phyloP scores from a whole-genome alignment of 92 coral and sea anemone species.

The Pocillopora grandis region DNA sequence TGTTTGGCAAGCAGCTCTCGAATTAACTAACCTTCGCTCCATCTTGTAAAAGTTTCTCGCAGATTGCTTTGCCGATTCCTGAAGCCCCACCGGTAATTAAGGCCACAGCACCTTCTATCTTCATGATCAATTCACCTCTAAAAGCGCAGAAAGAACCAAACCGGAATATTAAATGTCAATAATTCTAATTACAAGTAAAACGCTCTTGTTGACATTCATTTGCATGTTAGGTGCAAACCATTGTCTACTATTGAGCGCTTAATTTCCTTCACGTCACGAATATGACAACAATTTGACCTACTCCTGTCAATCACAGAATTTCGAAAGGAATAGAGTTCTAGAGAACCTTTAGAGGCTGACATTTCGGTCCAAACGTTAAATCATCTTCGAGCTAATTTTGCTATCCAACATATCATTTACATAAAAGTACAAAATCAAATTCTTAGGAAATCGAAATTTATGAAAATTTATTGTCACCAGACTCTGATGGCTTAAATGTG shows the following conservation, averaged over 20 bases:
- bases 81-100: conserved; percentile 74
- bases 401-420: background rate
- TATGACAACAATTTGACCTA: conserved; percentile 8
- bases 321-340: background rate
- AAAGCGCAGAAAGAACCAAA: background rate
- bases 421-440: background rate
- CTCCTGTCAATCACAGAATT: background rate
- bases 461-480: no score
- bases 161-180: background rate
- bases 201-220: background rate
- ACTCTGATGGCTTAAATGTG: no score
- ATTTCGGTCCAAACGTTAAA: background rate
- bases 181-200: background rate
- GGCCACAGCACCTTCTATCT: conserved; percentile 64
- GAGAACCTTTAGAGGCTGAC: conserved; percentile 1
- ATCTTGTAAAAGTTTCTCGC: conserved; percentile 46
- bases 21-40: conserved; percentile 61
- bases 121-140: conserved; percentile 28
- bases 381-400: background rate
- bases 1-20: background rate
- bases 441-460: background rate
- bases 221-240: conserved; percentile 21
- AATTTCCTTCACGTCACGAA: conserved; percentile 20
- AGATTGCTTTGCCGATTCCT: conserved; percentile 69
- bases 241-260: background rate